Conservation (phyloP, 2,888 invertebrate genomes). For the Gastrophysa polygoni region DNA sequence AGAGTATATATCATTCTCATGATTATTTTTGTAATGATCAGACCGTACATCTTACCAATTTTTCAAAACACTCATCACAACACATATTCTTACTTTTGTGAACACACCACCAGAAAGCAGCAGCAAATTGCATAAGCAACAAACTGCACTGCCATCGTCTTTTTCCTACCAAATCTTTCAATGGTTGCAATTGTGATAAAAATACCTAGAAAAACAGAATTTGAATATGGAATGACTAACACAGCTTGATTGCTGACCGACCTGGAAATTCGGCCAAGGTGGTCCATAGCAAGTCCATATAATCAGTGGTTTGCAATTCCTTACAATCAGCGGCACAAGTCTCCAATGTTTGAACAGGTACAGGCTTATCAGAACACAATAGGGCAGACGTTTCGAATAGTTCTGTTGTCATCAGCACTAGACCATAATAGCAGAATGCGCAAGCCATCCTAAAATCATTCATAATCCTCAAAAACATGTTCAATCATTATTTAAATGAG, state of each 20-base stretch:
- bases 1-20: too few relatives aligned
- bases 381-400: conserved; percentile 72
- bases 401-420: conserved; percentile 94
- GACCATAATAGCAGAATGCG: conserved; percentile 94
- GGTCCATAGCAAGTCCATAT: conserved; percentile 91
- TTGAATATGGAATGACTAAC: too few relatives aligned
- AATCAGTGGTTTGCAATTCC: conserved; percentile 82
- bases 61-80: too few relatives aligned
- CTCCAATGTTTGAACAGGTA: conserved; percentile 53
- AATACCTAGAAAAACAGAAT: conserved; percentile 68
- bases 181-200: conserved; percentile 89
- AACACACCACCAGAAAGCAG: conserved; percentile 75
- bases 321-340: conserved; percentile 72
- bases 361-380: conserved; percentile 53
- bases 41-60: too few relatives aligned
- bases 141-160: conserved; percentile 94
- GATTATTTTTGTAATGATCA: too few relatives aligned
- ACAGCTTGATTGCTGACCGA: conserved; percentile 43
- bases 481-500: neutral
- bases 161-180: conserved; percentile 87
- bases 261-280: conserved; percentile 95
- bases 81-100: conserved; percentile 66
- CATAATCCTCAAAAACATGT: neutral
- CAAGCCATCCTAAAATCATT: conserved; percentile 76
- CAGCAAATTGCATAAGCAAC: conserved; percentile 80